Evolutionary conservation across 30 jellyfish, hydroid and myxozoan genomes (phyloP).

Genomic region (Nemopilema nomurai): DNA sequence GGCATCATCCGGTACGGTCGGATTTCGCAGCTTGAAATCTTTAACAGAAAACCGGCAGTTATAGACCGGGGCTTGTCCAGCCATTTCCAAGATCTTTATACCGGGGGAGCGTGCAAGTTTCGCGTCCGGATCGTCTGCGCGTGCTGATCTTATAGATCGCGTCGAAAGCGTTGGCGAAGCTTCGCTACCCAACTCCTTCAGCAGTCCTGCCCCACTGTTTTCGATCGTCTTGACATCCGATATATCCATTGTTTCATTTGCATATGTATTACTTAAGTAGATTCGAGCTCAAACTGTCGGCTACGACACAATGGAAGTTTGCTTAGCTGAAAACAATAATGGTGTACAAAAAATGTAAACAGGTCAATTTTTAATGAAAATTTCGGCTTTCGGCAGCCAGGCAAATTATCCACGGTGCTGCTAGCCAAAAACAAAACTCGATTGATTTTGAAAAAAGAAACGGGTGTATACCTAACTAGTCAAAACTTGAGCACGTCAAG

Average conservation of each 20-base stretch:
- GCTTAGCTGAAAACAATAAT: neutral
- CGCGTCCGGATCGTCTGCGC: conserved; percentile 5
- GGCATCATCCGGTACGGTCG: conserved; percentile 36
- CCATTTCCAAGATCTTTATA: conserved; percentile 55
- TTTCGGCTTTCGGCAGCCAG: neutral
- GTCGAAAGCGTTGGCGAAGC: conserved; percentile 15
- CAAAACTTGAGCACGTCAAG: too few relatives aligned
- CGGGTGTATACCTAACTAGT: too few relatives aligned
- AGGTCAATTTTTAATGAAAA: neutral
- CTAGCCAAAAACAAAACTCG: neutral
- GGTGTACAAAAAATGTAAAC: neutral
- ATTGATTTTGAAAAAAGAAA: neutral
- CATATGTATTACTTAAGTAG: neutral
- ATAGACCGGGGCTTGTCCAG: conserved; percentile 25
- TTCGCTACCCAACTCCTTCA: neutral
- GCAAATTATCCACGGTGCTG: neutral
- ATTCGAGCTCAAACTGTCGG: conserved; percentile 56
- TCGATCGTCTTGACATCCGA: neutral
- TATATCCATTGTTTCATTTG: conserved; percentile 22
- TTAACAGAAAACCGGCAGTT: conserved; percentile 41
- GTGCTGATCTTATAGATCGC: conserved; percentile 32
- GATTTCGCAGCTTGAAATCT: conserved; percentile 39
- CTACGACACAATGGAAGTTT: conserved; percentile 78
- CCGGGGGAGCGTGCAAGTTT: conserved; percentile 57
- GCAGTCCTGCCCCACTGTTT: neutral